These are phyloP conservation scores for Gymnarchus niloticus DNA, from an alignment of 2,113 vertebrate genomes.

Conservation along the genomic window DNA sequence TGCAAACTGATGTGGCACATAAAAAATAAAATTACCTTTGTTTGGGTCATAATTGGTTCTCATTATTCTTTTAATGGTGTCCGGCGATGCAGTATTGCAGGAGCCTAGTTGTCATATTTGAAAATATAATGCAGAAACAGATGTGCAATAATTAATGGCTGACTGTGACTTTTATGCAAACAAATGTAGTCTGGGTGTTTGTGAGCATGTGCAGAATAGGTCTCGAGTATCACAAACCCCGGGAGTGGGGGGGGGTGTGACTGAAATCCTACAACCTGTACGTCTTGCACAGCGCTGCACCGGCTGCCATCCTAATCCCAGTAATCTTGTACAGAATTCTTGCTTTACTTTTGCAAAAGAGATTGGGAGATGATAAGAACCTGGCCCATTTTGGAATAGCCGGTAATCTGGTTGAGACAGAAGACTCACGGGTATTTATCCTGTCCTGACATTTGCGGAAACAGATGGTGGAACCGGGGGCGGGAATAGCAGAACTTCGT, in stretches of 20 bases:
- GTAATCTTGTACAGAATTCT: constrained; percentile 63
- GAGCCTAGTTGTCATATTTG: neutral
- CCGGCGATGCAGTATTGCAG: neutral
- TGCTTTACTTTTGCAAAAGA: constrained; percentile 67
- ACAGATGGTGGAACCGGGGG: constrained; percentile 66
- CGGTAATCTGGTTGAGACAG: constrained; percentile 67
- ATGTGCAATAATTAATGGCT: neutral
- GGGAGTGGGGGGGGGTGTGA: constrained; percentile 44
- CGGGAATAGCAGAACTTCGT: constrained; percentile 46
- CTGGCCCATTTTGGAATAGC: constrained; percentile 60
- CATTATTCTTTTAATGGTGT: neutral
- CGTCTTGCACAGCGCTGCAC: constrained; percentile 50
- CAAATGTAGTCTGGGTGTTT: constrained; percentile 18
- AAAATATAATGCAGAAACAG: neutral
- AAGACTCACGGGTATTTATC: constrained; percentile 64
- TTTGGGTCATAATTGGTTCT: neutral
- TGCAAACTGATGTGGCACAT: neutral
- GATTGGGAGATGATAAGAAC: constrained; percentile 59
- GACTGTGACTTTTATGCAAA: constrained; percentile 20
- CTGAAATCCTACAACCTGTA: constrained; percentile 47
- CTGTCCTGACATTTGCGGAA: constrained; percentile 68
- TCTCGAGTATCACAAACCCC: constrained; percentile 36
- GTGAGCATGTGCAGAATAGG: constrained; percentile 31
- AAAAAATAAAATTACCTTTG: neutral
- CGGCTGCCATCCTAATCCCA: constrained; percentile 58